Evolutionary conservation across 2,888 invertebrate genomes (phyloP), one percentile per base, ranked within the genome.

Genomic region (Ctenicera cuprea): DNA sequence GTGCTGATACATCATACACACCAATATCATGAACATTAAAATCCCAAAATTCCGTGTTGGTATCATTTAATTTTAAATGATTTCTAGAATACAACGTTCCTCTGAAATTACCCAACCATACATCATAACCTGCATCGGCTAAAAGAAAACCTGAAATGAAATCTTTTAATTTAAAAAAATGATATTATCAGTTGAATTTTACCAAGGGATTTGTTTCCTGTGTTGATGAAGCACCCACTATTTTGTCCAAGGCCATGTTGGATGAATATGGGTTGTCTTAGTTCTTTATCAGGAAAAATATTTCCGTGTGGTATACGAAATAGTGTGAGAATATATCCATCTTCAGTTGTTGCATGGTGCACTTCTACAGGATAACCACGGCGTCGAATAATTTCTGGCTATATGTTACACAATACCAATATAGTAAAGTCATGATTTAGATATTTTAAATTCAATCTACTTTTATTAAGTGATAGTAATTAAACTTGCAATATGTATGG

Each of bases 1-100:
- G 89, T 0, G 90, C 87, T 1, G 91, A 90, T 0, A 90, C 79
- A 81, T 92, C 92, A 78, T 89, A 88, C 75, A 87, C 87, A 2
- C 90, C 91, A 80, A 90, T 89, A 81, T 91, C 91, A 80, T 91
- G 89, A 74, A 90, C 89, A 80, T 90, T 37, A 43, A 52, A 74
- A 77, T 86, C 83, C 86, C 86, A 86, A 71, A 79, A 86, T 54
- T 82, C 82, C 62, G 77, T 82, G 63, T 85, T 81, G 0, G 82
- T 80, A 16, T 80, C 78, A 48, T 84, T 84, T 16, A 83, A 75
- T 14, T 76, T 76, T 5, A 79, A 78, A 64, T 86, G 86, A 18
- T 79, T 83, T 80, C 85, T 83, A 7, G 85, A 85, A 77, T 86
- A 85, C 77, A 83, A 82, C 16, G 82, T 84, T 65, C 86, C 86